These are phyloP conservation scores for Melanostoma mellinum DNA, from an alignment of 2,888 invertebrate species.

Conservation along the genomic window DNA sequence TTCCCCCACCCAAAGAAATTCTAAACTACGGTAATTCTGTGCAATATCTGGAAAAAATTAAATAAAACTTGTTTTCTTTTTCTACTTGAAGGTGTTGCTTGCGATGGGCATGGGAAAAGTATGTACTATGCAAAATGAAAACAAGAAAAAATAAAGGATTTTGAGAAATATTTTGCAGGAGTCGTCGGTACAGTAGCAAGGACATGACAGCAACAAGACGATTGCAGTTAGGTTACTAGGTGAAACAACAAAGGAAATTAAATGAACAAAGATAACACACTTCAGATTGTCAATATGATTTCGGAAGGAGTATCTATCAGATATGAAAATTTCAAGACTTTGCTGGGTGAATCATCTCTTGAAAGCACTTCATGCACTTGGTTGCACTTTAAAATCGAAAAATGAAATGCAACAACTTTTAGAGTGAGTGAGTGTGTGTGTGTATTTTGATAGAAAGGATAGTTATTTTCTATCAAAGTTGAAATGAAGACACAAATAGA, in stretches of 20 bases:
- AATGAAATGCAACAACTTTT: too few species aligned
- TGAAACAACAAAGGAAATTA: slow-evolving; percentile 59
- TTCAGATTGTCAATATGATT: slow-evolving; percentile 64
- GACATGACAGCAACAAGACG: slow-evolving; percentile 25
- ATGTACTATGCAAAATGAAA: slow-evolving; percentile 22
- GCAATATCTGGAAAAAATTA: slow-evolving; percentile 6
- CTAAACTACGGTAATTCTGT: slow-evolving; percentile 52
- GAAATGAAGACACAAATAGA: too few species aligned
- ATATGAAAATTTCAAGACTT: slow-evolving; percentile 29
- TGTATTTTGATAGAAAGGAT: not conserved
- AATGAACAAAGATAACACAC: slow-evolving; percentile 66
- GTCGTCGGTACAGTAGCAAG: not conserved
- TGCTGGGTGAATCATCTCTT: slow-evolving; percentile 5
- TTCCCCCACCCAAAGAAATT: slow-evolving; percentile 48
- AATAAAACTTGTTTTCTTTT: not conserved
- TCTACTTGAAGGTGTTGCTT: slow-evolving; percentile 20
- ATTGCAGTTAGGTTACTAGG: slow-evolving; percentile 24
- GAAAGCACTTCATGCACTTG: slow-evolving; percentile 8
- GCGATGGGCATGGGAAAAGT: slow-evolving; percentile 46
- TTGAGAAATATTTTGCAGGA: not conserved
- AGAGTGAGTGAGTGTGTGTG: not conserved
- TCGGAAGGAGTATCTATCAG: slow-evolving; percentile 41
- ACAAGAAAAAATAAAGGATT: slow-evolving; percentile 24
- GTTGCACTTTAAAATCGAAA: not conserved
- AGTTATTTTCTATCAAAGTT: slow-evolving; percentile 22